Evolutionary conservation across 1,140 invertebrate genomes (phyloP).

Genomic region (Drosophila sp.): DNA sequence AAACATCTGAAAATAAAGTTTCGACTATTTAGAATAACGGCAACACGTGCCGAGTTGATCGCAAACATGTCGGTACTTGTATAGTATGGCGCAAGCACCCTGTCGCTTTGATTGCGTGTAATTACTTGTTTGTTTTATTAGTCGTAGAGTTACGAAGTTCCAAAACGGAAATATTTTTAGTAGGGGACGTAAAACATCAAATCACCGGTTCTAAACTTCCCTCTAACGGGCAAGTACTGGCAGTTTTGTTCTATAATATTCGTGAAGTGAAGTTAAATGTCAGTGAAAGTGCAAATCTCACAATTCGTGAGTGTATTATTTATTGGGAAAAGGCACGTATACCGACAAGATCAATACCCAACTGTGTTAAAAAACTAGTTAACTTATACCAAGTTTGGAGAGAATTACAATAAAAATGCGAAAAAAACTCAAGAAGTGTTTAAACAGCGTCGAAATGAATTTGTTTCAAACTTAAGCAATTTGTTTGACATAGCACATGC

Average conservation of each 20-base stretch:
- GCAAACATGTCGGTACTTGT: too few species aligned
- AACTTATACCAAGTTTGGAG: slow-evolving; percentile 53
- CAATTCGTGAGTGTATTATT: neutral
- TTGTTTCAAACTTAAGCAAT: slow-evolving; percentile 29
- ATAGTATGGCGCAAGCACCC: too few species aligned
- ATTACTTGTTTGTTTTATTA: too few species aligned
- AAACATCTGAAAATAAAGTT: too few species aligned
- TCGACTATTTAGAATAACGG: too few species aligned
- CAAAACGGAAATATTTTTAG: slow-evolving; percentile 20
- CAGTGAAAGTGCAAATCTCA: slow-evolving; percentile 48
- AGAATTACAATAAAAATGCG: slow-evolving; percentile 61
- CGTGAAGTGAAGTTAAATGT: slow-evolving; percentile 60
- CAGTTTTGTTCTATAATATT: too few species aligned
- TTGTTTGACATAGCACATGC: too few species aligned
- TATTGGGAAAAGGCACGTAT: slow-evolving; percentile 19
- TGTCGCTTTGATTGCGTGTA: too few species aligned
- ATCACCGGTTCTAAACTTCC: slow-evolving; percentile 66
- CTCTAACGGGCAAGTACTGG: too few species aligned
- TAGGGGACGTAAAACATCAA: slow-evolving; percentile 43
- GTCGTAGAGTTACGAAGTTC: neutral
- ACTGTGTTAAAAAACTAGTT: slow-evolving; percentile 64
- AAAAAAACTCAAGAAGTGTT: slow-evolving; percentile 50
- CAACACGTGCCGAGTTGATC: too few species aligned
- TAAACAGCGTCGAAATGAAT: slow-evolving; percentile 42
- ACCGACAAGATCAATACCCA: slow-evolving; percentile 54